Evolutionary conservation across 2,888 invertebrate species (phyloP), one percentile per base, ranked within the genome.

Genomic region (Ormyrus nitidulus): DNA sequence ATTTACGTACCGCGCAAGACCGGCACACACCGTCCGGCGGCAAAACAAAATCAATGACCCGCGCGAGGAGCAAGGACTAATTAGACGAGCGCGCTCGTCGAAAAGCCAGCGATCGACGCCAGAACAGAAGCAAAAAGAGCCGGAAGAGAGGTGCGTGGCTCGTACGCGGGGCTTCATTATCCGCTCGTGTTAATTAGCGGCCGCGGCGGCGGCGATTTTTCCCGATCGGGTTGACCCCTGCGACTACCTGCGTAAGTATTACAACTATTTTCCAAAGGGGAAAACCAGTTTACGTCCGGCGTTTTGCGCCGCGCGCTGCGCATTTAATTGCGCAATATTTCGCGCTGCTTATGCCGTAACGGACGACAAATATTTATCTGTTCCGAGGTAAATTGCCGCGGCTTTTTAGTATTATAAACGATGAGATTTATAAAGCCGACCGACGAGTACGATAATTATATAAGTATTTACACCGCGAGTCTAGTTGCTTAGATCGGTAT

Each of bases 141-240:
- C 11, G 44, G 46, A 65, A 54, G 61, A 68, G 59, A 73, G 66
- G 69, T 81, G 76, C 79, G 78, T 77, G 64, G 61, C 51, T 58
- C 73, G 56, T 84, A 84, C 77, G 82, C 83, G 81, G 34, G 83
- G 87, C 87, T 88, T 88, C 88, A 87, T 88, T 88, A 88, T 86
- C 85, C 84, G 84, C 79, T 85, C 87, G 86, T 88, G 88, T 89
- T 89, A 89, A 89, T 89, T 89, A 89, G 88, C 86, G 85, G 86
- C 84, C 84, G 88, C 85, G 72, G 34, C 11, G 61, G 51, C 49
- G 10, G n/a, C 6, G 58, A 19, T 58, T 48, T 51, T 56, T 66
- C 53, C n/a, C 48, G 71, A 51, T 51, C 70, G 62, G 59, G 70
- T 73, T 69, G 72, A 77, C 68, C 77, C 59, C 62, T n/a, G 64